phyloP scores from a whole-genome alignment of 2,113 vertebrate species.

The Alectura lathami region DNA sequence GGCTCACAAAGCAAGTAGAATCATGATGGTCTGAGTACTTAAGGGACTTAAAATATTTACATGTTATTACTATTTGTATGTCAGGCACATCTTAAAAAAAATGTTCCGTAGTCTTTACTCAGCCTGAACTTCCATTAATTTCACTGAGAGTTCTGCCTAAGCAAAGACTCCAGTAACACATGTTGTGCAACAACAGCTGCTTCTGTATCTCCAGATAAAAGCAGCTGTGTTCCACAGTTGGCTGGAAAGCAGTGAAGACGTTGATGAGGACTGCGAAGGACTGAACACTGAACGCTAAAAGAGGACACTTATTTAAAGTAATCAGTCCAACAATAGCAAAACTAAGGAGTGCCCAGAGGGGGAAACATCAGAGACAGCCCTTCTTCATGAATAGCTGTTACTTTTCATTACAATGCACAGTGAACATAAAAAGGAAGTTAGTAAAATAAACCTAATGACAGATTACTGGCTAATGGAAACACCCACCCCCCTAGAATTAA shows the following conservation, averaged over 20 bases:
- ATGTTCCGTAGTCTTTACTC: neutral
- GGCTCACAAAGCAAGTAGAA: neutral
- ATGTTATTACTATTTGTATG: neutral
- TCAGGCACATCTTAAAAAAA: neutral
- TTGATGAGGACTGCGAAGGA: neutral
- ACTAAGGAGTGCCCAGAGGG: neutral
- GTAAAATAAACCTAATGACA: neutral
- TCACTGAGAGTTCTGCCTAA: neutral
- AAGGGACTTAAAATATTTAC: neutral
- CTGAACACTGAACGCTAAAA: conserved; percentile 23
- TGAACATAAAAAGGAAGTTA: neutral
- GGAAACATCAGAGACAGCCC: neutral
- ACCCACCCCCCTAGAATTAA: neutral
- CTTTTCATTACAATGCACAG: neutral
- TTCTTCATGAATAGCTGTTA: neutral
- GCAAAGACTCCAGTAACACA: conserved; percentile 14
- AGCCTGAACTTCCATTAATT: neutral
- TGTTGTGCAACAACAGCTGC: conserved; percentile 43
- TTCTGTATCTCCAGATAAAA: conserved; percentile 21
- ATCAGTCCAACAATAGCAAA: conserved; percentile 13
- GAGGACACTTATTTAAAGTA: conserved; percentile 33
- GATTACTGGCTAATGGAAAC: neutral
- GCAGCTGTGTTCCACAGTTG: conserved; percentile 56
- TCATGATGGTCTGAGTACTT: neutral
- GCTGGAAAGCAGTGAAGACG: conserved; percentile 16